A percentile compares a stretch with the other conserved stretches of the same genome.
Conservation (phyloP, 1,140 invertebrate species). For the Macrotrachela quadricornifera region DNA sequence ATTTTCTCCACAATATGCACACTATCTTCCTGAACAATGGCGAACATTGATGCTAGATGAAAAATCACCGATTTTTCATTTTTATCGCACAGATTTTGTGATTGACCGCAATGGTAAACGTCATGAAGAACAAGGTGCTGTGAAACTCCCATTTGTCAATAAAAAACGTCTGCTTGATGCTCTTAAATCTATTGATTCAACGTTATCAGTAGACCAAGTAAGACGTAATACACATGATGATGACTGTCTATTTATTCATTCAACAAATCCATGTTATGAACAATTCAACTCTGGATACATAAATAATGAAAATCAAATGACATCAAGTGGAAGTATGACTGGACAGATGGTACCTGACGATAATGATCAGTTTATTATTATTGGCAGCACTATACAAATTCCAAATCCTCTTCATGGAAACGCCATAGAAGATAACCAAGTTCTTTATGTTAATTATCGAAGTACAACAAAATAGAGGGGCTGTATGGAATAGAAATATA, state of each 20-base stretch:
- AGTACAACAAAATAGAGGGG: too few species aligned
- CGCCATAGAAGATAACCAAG: slow-evolving; percentile 2
- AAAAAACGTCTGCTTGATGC: slow-evolving; percentile 70
- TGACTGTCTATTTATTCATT: slow-evolving; percentile 50
- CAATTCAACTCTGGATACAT: too few species aligned
- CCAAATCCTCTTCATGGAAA: too few species aligned
- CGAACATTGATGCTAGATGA: slow-evolving; percentile 72
- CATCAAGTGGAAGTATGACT: not conserved
- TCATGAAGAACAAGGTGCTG: slow-evolving; percentile 97
- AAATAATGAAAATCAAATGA: not conserved
- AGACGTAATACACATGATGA: slow-evolving; percentile 44
- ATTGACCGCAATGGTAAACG: slow-evolving; percentile 96
- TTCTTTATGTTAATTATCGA: slow-evolving; percentile 2
- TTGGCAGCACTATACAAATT: too few species aligned
- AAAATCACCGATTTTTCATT: slow-evolving; percentile 87
- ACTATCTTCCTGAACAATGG: slow-evolving; percentile 78
- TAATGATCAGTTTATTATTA: not conserved
- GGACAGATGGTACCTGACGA: not conserved
- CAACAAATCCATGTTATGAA: not conserved
- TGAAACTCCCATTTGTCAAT: slow-evolving; percentile 88
- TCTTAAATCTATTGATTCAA: slow-evolving; percentile 51
- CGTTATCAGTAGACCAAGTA: slow-evolving; percentile 54
- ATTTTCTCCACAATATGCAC: slow-evolving; percentile 82
- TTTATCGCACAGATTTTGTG: slow-evolving; percentile 82
- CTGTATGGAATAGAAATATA: too few species aligned